Percentiles rank a stretch among this genome's conserved stretches.
Evolutionary conservation across 2,888 invertebrate species (phyloP).

Genomic region (Nomada flava): DNA sequence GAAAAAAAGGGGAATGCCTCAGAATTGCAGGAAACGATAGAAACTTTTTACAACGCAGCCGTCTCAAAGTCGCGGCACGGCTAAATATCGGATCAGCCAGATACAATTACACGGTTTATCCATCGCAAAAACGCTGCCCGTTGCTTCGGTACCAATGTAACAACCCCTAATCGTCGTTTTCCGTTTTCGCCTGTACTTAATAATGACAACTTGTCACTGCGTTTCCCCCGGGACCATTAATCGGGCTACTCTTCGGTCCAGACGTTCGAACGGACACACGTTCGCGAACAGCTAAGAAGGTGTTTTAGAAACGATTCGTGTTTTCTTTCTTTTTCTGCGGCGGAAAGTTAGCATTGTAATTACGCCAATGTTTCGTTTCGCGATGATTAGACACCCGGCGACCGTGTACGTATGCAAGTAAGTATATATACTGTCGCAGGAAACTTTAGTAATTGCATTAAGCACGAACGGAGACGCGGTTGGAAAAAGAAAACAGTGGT

Average conservation of each 20-base stretch:
- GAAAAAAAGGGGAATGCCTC: background rate
- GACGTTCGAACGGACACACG: background rate
- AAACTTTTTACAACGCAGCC: slow-evolving; percentile 13
- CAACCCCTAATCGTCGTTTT: slow-evolving; percentile 47
- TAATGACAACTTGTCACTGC: slow-evolving; percentile 50
- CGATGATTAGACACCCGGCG: slow-evolving; percentile 35
- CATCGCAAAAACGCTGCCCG: slow-evolving; percentile 35
- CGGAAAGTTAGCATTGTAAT: slow-evolving; percentile 29
- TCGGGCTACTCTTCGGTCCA: background rate
- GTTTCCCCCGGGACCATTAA: slow-evolving; percentile 12
- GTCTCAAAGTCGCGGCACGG: slow-evolving; percentile 3
- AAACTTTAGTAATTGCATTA: slow-evolving; percentile 34
- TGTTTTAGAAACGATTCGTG: slow-evolving; percentile 33
- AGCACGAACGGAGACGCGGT: slow-evolving; percentile 2
- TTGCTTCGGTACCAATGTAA: slow-evolving; percentile 21
- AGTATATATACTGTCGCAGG: slow-evolving; percentile 6
- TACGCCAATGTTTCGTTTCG: slow-evolving; percentile 21
- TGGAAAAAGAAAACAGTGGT: background rate
- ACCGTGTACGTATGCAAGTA: background rate
- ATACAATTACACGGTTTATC: slow-evolving; percentile 52
- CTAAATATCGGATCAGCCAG: slow-evolving; percentile 32
- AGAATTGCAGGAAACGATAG: slow-evolving; percentile 38
- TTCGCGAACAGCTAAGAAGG: background rate
- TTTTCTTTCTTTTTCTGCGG: background rate
- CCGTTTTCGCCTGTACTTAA: slow-evolving; percentile 48